Percentiles rank a stretch among this genome's conserved stretches.
These are phyloP conservation scores for Bradypus variegatus DNA, from an alignment of 2,797 vertebrate genomes.

Conservation along the genomic window DNA sequence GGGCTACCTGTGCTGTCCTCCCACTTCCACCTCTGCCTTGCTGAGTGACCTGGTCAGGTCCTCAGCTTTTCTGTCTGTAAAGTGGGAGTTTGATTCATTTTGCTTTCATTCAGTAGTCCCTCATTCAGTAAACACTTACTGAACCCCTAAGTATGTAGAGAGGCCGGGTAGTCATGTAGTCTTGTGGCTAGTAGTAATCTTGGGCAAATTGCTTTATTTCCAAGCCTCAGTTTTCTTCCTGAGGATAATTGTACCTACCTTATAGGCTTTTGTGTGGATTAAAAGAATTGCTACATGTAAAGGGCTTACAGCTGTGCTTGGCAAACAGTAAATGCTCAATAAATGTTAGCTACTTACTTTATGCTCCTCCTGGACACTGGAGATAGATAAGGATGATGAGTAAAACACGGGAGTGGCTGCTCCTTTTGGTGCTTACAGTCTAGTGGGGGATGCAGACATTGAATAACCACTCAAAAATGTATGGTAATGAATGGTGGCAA, in stretches of 20 bases:
- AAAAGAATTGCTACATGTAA: neutral
- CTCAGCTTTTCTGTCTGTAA: neutral
- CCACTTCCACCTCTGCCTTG: too few species aligned
- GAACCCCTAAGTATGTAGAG: neutral
- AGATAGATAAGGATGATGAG: rapidly evolving
- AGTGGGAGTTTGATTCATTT: neutral
- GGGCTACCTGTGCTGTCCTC: neutral
- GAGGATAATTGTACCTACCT: neutral
- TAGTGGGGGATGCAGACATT: too few species aligned
- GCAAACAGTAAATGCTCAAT: too few species aligned
- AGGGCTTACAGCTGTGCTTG: neutral
- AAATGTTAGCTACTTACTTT: neutral
- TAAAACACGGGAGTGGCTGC: neutral
- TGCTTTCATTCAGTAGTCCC: neutral
- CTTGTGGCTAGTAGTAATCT: neutral
- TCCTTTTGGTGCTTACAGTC: neutral
- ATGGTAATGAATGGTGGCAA: neutral
- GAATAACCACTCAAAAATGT: neutral
- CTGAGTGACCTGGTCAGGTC: neutral
- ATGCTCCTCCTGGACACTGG: neutral
- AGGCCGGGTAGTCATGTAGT: neutral
- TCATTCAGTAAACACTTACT: neutral
- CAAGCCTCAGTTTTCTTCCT: neutral
- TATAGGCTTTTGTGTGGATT: neutral
- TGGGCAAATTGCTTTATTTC: neutral